phyloP scores from a whole-genome alignment of 2,888 invertebrate species.

The Zonitis immaculata region DNA sequence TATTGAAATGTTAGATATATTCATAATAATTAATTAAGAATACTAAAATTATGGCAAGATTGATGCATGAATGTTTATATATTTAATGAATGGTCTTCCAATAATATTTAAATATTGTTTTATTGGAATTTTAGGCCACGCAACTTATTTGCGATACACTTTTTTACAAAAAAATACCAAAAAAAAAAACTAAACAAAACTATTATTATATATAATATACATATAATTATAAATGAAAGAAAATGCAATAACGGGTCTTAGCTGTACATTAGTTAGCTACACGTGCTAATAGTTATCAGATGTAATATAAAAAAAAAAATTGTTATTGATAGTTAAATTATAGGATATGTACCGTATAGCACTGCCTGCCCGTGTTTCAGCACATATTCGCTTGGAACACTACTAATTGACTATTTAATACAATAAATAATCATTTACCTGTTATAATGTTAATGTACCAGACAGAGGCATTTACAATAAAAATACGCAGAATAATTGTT shows the following conservation, averaged over 20 bases:
- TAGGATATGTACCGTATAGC: constrained; percentile 48
- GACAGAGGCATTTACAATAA: constrained; percentile 51
- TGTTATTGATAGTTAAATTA: constrained; percentile 31
- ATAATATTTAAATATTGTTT: constrained; percentile 35
- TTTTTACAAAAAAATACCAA: constrained; percentile 11
- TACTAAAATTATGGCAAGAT: constrained; percentile 19
- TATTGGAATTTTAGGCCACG: constrained; percentile 27
- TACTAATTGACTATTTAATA: constrained; percentile 49
- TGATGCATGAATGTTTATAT: constrained; percentile 31
- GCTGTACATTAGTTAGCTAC: constrained; percentile 23
- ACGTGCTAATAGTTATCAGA: constrained; percentile 34
- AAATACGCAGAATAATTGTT: constrained; percentile 49
- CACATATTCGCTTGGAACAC: constrained; percentile 51
- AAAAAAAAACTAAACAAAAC: neutral
- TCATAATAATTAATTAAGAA: constrained; percentile 20
- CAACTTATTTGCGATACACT: constrained; percentile 18
- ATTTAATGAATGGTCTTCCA: constrained; percentile 43
- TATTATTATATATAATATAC: constrained; percentile 1
- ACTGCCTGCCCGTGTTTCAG: constrained; percentile 51
- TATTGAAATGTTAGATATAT: constrained; percentile 25
- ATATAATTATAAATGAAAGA: constrained; percentile 12
- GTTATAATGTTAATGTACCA: constrained; percentile 51
- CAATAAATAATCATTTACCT: constrained; percentile 49
- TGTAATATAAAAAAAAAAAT: constrained; percentile 32
- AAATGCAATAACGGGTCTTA: constrained; percentile 24